Evolutionary conservation across 2,888 invertebrate species (phyloP).

Genomic region (Sepioteuthis lessoniana): DNA sequence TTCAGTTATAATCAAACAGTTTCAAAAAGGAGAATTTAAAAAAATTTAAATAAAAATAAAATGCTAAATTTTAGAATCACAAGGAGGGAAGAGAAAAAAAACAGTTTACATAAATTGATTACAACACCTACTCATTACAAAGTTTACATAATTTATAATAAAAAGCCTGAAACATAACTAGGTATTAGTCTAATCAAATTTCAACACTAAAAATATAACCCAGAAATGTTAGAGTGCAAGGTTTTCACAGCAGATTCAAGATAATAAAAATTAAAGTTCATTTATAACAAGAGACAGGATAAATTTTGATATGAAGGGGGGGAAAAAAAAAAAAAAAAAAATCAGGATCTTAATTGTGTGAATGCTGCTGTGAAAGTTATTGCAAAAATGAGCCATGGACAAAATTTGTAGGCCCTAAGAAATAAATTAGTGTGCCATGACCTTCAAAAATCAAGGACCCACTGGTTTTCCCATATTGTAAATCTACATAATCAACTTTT

Average conservation of each 20-base stretch:
- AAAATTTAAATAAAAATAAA: no score
- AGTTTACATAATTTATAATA: neutral
- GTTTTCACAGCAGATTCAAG: neutral
- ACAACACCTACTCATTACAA: constrained; percentile 15
- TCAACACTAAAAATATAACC: neutral
- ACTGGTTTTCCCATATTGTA: neutral
- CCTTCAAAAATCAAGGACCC: neutral
- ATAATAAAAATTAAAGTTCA: no score
- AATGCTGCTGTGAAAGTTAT: no score
- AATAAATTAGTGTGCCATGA: neutral
- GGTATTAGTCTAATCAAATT: neutral
- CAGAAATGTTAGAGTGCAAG: neutral
- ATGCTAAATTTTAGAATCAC: neutral
- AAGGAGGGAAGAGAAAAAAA: neutral
- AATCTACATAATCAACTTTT: neutral
- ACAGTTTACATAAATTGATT: neutral
- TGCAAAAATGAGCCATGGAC: no score
- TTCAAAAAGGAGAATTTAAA: neutral
- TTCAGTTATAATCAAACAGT: neutral
- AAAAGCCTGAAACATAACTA: neutral
- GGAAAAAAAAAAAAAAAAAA: no score
- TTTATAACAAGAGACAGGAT: no score
- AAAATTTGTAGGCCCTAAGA: no score
- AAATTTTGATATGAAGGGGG: no score
- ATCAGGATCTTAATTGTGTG: no score